phyloP scores from a whole-genome alignment of 2,797 vertebrate species.

The Labroides dimidiatus region DNA sequence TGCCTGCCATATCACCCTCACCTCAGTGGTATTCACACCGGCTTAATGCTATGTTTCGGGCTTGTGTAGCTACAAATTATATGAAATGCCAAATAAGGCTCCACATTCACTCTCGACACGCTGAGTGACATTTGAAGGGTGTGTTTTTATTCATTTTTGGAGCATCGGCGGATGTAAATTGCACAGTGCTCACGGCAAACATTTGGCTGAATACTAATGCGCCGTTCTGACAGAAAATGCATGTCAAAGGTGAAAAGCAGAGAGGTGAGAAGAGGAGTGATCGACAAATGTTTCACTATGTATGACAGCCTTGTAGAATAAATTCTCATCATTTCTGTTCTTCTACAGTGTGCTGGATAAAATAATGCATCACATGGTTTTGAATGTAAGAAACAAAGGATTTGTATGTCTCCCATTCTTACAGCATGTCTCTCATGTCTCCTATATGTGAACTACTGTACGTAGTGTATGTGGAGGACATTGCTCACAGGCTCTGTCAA shows the following conservation, averaged over 20 bases:
- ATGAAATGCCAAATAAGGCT: constrained; percentile 39
- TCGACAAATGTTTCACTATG: constrained; percentile 1
- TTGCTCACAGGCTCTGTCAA: too few species aligned
- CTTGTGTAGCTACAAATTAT: constrained; percentile 24
- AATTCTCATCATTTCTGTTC: constrained; percentile 18
- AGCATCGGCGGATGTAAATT: constrained; percentile 24
- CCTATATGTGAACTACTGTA: too few species aligned
- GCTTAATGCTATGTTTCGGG: constrained; percentile 35
- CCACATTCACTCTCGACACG: constrained; percentile 26
- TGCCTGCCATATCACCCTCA: constrained; percentile 22
- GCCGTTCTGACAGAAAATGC: background rate
- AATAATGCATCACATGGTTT: background rate
- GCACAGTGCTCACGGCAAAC: constrained; percentile 8
- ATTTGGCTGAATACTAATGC: constrained; percentile 42
- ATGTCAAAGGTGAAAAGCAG: constrained; percentile 52
- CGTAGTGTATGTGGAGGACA: too few species aligned
- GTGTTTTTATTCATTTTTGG: constrained; percentile 32
- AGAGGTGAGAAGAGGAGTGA: constrained; percentile 40
- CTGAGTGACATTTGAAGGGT: constrained; percentile 30
- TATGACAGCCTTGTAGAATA: constrained; percentile 24
- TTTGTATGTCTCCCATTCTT: too few species aligned
- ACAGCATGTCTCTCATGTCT: too few species aligned
- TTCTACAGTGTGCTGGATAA: background rate
- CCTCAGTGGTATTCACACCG: constrained; percentile 15
- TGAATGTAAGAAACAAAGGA: too few species aligned